Conservation (phyloP, 2,888 invertebrate genomes). For the Oscheius sp. region DNA sequence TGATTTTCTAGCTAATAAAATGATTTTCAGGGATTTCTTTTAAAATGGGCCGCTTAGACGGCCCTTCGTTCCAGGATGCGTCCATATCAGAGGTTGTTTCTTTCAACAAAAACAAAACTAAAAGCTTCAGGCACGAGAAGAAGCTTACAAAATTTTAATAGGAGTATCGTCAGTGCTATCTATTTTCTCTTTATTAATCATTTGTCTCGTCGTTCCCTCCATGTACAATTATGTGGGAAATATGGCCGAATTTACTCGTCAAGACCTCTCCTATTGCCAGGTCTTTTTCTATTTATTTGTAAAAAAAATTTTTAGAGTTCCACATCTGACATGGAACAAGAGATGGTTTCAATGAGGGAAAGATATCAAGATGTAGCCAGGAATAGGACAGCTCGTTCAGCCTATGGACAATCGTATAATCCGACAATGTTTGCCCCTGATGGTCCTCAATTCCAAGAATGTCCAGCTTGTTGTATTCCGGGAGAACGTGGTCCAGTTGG, state of each 20-base stretch:
- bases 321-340: conserved; percentile 61
- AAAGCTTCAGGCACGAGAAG: conserved; percentile 46
- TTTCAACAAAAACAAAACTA: no score
- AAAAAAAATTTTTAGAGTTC: conserved; percentile 24
- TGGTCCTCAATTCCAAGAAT: conserved; percentile 69
- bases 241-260: conserved; percentile 59
- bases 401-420: conserved; percentile 58
- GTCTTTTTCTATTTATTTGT: conserved; percentile 36
- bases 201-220: conserved; percentile 65
- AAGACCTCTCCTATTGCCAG: conserved; percentile 68
- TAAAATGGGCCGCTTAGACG: conserved; percentile 25
- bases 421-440: conserved; percentile 62
- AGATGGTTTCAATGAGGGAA: conserved; percentile 56
- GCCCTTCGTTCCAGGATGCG: conserved; percentile 8
- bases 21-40: background rate
- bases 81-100: conserved; percentile 23
- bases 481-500: conserved; percentile 66
- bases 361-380: conserved; percentile 32
- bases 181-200: conserved; percentile 56
- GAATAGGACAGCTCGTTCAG: conserved; percentile 45
- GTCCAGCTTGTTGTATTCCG: conserved; percentile 70
- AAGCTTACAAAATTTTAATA: conserved; percentile 56
- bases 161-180: conserved; percentile 57
- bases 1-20: background rate
- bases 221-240: conserved; percentile 69